Percentiles rank a stretch among this genome's conserved stretches.
These are phyloP conservation scores for Acanthopagrus latus DNA, from an alignment of 2,797 vertebrate species.

Conservation along the genomic window DNA sequence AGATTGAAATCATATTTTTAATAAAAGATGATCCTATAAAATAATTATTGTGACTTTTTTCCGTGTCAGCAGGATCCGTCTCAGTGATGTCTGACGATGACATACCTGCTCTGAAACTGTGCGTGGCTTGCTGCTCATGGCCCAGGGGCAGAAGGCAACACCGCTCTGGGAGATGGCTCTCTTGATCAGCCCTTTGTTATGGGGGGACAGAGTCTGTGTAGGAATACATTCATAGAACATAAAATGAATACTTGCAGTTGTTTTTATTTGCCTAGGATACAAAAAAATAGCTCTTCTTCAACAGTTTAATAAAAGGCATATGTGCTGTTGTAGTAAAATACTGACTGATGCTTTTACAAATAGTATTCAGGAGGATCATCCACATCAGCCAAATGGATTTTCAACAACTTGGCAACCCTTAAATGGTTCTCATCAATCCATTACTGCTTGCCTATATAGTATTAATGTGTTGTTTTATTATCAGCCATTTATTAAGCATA, in stretches of 20 bases:
- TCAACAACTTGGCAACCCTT: not conserved
- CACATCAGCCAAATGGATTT: not conserved
- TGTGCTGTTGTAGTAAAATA: not conserved
- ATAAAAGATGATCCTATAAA: not conserved
- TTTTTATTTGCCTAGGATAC: not conserved
- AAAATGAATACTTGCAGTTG: not conserved
- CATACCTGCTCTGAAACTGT: slow-evolving; percentile 83
- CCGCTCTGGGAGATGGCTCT: slow-evolving; percentile 93
- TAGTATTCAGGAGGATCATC: not conserved
- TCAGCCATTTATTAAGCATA: not conserved
- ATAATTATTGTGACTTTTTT: not conserved
- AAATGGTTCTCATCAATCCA: not conserved
- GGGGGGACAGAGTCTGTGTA: slow-evolving; percentile 86
- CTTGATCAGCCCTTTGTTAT: slow-evolving; percentile 90
- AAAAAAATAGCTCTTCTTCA: no score
- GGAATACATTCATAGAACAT: not conserved
- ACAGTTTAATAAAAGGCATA: not conserved
- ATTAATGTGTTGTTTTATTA: not conserved
- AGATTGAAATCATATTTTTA: not conserved
- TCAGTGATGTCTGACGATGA: not conserved
- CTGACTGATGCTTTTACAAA: not conserved
- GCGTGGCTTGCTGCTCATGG: slow-evolving; percentile 85
- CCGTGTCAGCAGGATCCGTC: not conserved
- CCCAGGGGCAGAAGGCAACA: slow-evolving; percentile 86
- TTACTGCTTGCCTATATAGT: not conserved